A percentile compares a stretch with the other conserved stretches of the same genome.
Evolutionary conservation across 2,888 invertebrate species (phyloP).

Genomic region (Seira musarum): DNA sequence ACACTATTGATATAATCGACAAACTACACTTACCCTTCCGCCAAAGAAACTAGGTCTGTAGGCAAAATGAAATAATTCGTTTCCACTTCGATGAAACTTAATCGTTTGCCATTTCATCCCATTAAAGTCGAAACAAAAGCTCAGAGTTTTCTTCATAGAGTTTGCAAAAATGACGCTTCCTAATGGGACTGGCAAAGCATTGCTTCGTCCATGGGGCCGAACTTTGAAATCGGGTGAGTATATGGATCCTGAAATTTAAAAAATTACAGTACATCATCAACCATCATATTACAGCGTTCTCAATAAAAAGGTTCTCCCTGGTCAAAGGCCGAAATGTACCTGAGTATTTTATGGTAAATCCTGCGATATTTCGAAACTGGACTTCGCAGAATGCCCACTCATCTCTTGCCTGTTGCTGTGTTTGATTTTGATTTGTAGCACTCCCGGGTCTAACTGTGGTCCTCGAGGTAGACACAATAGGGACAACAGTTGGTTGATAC

Average conservation of each 20-base stretch:
- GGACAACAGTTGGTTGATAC: no score
- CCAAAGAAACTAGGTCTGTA: constrained; percentile 18
- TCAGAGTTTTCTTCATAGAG: not conserved
- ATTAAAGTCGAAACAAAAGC: not conserved
- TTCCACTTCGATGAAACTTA: not conserved
- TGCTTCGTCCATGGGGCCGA: not conserved
- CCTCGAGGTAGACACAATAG: no score
- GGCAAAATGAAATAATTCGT: constrained; percentile 6
- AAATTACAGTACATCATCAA: not conserved
- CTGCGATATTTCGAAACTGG: constrained; percentile 3
- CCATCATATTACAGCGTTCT: not conserved
- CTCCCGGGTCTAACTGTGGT: no score
- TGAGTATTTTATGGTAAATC: constrained; percentile 5
- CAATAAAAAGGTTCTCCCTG: no score
- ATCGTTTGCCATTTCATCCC: constrained; percentile 14
- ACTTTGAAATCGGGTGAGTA: not conserved
- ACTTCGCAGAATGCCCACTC: constrained; percentile 3
- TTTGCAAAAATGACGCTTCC: not conserved
- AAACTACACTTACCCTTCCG: not conserved
- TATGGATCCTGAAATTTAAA: not conserved
- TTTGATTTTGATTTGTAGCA: no score
- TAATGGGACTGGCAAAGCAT: not conserved
- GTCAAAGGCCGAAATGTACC: no score
- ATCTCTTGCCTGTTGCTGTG: no score
- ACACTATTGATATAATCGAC: no score